Conservation (phyloP, 2,113 vertebrate genomes). For the Phyllostomus discolor region DNA sequence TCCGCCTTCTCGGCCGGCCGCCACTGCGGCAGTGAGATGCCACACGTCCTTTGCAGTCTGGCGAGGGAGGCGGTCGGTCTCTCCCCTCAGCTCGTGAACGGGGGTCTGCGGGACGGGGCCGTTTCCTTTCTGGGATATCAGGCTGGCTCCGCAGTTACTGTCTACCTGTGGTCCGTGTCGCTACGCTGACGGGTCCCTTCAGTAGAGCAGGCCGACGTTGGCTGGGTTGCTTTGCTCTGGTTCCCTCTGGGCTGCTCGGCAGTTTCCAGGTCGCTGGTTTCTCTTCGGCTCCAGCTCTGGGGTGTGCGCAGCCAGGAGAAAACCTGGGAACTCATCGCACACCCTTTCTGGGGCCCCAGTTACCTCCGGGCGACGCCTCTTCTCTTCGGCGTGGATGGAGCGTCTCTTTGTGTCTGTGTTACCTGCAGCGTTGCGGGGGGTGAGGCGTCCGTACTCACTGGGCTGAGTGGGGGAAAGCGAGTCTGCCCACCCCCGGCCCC, state of each 20-base stretch:
- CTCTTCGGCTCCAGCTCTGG: background rate
- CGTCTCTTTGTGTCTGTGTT: background rate
- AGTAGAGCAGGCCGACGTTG: background rate
- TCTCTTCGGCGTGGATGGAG: background rate
- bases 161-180: background rate
- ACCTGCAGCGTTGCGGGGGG: background rate
- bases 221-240: background rate
- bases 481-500: background rate
- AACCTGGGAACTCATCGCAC: background rate
- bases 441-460: background rate
- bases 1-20: background rate
- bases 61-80: background rate
- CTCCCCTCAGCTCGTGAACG: background rate
- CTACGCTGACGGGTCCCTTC: background rate
- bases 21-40: background rate
- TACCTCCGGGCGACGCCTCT: background rate
- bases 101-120: rapidly evolving
- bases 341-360: background rate
- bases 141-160: background rate
- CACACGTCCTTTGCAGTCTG: no score
- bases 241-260: background rate
- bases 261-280: background rate
- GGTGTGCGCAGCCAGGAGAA: background rate
- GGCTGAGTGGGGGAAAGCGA: background rate
- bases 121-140: background rate